Evolutionary conservation across 2,797 vertebrate genomes (phyloP).

Genomic region (Podarcis lilfordi): DNA sequence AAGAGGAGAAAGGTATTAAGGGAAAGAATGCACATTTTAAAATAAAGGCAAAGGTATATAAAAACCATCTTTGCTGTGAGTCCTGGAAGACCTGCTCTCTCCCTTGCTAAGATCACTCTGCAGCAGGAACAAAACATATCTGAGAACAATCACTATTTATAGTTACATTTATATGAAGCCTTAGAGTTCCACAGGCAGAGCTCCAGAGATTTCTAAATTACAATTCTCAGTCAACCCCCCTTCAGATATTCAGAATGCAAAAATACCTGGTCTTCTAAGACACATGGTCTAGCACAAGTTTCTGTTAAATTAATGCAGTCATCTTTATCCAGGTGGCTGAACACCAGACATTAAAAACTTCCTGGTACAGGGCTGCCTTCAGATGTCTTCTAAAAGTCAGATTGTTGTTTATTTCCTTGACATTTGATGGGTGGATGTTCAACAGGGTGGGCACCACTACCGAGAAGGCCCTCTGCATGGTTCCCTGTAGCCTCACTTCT

Average conservation of each 20-base stretch:
- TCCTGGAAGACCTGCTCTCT: neutral
- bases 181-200: neutral
- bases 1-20: neutral
- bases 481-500: too few relatives aligned
- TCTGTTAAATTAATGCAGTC: conserved; percentile 64
- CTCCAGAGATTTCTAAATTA: neutral
- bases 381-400: too few relatives aligned
- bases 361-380: too few relatives aligned
- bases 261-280: conserved; percentile 46
- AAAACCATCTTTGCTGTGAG: neutral
- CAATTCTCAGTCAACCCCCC: neutral
- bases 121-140: neutral
- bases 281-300: conserved; percentile 30
- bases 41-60: conserved; percentile 22
- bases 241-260: neutral
- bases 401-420: too few relatives aligned
- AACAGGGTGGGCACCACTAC: too few relatives aligned
- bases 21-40: conserved; percentile 46
- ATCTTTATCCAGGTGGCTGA: conserved; percentile 35
- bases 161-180: neutral
- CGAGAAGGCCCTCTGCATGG: too few relatives aligned
- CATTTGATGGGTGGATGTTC: too few relatives aligned
- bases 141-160: too few relatives aligned
- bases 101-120: too few relatives aligned
- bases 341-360: neutral